Percentiles rank a stretch among this genome's conserved stretches.
Conservation (phyloP, 2,113 vertebrate species). For the Labeo rohita region DNA sequence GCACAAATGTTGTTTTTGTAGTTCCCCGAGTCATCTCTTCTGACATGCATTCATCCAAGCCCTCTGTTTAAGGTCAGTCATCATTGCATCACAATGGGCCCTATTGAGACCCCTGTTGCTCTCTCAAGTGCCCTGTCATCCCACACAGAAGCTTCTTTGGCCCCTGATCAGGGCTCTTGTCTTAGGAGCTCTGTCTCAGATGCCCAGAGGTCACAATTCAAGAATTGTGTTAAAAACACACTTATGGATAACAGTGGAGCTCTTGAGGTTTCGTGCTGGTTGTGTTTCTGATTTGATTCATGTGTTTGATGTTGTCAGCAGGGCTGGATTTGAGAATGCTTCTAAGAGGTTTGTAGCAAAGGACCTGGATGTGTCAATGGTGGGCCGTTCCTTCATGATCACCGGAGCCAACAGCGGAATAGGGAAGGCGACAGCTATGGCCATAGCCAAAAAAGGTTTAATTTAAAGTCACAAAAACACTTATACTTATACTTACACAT, state of each 20-base stretch:
- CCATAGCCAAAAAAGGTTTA: conserved; percentile 77
- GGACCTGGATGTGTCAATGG: conserved; percentile 71
- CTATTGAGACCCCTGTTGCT: neutral
- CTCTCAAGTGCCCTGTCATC: conserved; percentile 33
- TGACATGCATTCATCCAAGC: conserved; percentile 22
- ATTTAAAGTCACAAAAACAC: neutral
- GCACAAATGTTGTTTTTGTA: conserved; percentile 32
- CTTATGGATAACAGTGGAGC: neutral
- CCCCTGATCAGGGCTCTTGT: conserved; percentile 3
- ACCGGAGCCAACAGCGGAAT: conserved; percentile 79
- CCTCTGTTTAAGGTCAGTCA: conserved; percentile 4
- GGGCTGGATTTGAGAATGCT: conserved; percentile 70
- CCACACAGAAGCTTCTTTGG: conserved; percentile 25
- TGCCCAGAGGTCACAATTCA: neutral
- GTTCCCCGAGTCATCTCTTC: conserved; percentile 25
- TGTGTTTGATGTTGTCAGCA: conserved; percentile 9
- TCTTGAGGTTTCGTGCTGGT: neutral
- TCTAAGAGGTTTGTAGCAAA: conserved; percentile 66
- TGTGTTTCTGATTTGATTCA: neutral
- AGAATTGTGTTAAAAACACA: conserved; percentile 20
- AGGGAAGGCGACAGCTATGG: conserved; percentile 70
- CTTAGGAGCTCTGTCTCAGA: conserved; percentile 24
- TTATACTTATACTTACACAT: no score
- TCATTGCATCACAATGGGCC: conserved; percentile 24
- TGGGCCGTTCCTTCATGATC: conserved; percentile 75